phyloP scores from a whole-genome alignment of 2,797 vertebrate species.

The Aeoliscus strigatus region DNA sequence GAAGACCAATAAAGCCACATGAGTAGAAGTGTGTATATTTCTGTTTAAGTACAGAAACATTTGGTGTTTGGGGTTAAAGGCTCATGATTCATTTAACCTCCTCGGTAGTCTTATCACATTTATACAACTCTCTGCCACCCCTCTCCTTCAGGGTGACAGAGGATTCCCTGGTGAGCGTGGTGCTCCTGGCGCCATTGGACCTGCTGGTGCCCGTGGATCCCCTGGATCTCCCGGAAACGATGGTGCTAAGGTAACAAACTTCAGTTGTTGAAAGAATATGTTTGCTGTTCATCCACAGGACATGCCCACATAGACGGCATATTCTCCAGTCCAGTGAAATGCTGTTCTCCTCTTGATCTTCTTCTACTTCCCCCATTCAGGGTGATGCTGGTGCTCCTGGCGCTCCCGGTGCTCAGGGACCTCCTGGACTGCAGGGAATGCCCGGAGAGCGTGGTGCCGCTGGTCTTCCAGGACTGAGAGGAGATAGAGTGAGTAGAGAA shows the following conservation, averaged over 20 bases:
- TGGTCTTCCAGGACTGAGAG: conserved; percentile 94
- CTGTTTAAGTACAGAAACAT: too few relatives aligned
- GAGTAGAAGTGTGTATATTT: too few relatives aligned
- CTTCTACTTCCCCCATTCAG: conserved; percentile 54
- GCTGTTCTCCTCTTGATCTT: background rate
- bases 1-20: too few relatives aligned
- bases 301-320: background rate
- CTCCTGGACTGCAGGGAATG: conserved; percentile 97
- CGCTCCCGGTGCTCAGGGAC: conserved; percentile 83
- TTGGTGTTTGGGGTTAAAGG: too few relatives aligned
- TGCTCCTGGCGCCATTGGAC: conserved; percentile 81
- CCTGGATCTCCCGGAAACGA: conserved; percentile 90
- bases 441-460: conserved; percentile 92
- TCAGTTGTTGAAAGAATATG: background rate
- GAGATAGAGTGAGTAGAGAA: conserved; percentile 95
- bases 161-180: conserved; percentile 96
- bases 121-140: background rate
- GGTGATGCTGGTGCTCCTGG: conserved; percentile 90
- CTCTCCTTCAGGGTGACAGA: conserved; percentile 84
- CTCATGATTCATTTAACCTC: conserved; percentile 2
- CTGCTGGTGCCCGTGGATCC: conserved; percentile 84
- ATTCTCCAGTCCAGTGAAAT: background rate
- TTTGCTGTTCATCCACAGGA: too few relatives aligned
- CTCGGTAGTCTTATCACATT: background rate
- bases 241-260: conserved; percentile 94